Evolutionary conservation across 1,140 invertebrate genomes (phyloP), one percentile per base, ranked within the genome.

Genomic region (Drosophila eugracilis): DNA sequence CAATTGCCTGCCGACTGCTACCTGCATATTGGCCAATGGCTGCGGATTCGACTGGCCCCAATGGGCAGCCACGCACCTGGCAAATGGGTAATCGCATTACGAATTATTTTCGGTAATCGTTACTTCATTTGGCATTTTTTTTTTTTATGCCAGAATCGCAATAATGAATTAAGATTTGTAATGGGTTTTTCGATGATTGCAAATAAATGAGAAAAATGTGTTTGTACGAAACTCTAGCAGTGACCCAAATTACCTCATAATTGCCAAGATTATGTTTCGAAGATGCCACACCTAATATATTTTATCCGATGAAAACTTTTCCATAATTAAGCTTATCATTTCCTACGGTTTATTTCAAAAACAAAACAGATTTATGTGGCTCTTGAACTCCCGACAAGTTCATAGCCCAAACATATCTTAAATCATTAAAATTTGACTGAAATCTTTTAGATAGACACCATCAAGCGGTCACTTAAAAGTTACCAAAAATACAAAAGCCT

Each of bases 71-170:
- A 49, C 55, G 37, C 49, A 52, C 28, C 37, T 53, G 58, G 47
- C 63, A 32, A 67, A 42, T 53, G 49, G 58, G 59, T 32, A 62
- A 62, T 42, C 50, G 59, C 36, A 67, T 69, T 69, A 53, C 63
- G 47, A 67, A 36, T 67, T 69, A 53, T 28, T 69, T 67, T 59
- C 19, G 55, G 55, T 39, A 49, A 59, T 59, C 28, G 34, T 37
- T 59, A 49, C 30, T 37, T 24, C 45, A 48, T 19, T 17, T 32
- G 47, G 30, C 65, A 42, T 67, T 67, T 67, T 37, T 53, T 36
- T 67, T 28, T 28, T n/a, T 59, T 6, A 5, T 30, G 17, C 52
- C 41, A 28, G 37, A 19, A 24, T 55, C 22, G 32, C 42, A 9
- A 45, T 26, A 21, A 24, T 37, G n/a, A 14, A 52, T 17, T 14